Percentiles rank a stretch among this genome's conserved stretches.
Conservation (phyloP, 1,140 invertebrate species). For the Diachasma alloeum region DNA sequence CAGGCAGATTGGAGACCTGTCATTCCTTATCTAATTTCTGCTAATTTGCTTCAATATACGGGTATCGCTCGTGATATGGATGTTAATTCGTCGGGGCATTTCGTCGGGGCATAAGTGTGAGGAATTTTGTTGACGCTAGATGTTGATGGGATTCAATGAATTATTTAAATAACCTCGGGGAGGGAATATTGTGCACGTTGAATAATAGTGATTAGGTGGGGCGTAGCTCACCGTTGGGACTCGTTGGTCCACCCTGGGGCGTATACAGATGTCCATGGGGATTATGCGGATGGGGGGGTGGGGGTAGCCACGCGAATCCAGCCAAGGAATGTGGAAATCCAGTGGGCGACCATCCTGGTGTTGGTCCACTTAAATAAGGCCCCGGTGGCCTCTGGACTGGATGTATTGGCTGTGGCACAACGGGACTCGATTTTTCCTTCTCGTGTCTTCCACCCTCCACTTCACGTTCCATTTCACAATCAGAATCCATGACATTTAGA, state of each 20-base stretch:
- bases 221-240: slow-evolving; percentile 58
- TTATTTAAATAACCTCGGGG: too few relatives aligned
- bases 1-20: not conserved
- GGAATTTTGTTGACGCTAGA: not conserved
- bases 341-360: slow-evolving; percentile 54
- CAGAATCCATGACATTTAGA: slow-evolving; percentile 63
- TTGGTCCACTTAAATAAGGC: slow-evolving; percentile 52
- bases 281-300: slow-evolving; percentile 61
- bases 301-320: slow-evolving; percentile 61
- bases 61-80: not conserved
- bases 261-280: slow-evolving; percentile 62
- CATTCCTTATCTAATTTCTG: slow-evolving; percentile 17
- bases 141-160: not conserved
- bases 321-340: slow-evolving; percentile 62
- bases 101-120: not conserved
- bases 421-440: slow-evolving; percentile 60
- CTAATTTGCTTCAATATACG: slow-evolving; percentile 7
- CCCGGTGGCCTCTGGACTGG: slow-evolving; percentile 59
- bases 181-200: not conserved
- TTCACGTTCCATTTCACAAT: slow-evolving; percentile 57
- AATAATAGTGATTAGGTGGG: not conserved
- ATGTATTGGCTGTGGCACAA: slow-evolving; percentile 63
- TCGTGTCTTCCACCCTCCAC: slow-evolving; percentile 42
- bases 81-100: not conserved
- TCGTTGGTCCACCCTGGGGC: slow-evolving; percentile 58